Percentiles rank a stretch among this genome's conserved stretches.
These are phyloP conservation scores for Ciconia nigra DNA, from an alignment of 2,797 vertebrate species.

Conservation along the genomic window DNA sequence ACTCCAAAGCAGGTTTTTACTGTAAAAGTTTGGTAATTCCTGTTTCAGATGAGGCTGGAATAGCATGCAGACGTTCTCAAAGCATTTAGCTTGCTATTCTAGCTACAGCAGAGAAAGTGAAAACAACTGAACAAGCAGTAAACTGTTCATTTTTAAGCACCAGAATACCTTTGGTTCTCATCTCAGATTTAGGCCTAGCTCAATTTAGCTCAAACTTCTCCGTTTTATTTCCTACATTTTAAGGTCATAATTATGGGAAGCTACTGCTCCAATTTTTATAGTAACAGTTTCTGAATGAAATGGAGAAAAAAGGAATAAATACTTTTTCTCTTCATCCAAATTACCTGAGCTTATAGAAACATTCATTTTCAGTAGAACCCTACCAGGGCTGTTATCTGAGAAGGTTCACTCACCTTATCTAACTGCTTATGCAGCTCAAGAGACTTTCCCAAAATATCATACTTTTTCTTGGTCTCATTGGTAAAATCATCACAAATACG, in stretches of 20 bases:
- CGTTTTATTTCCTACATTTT: neutral
- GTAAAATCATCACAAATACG: constrained; percentile 89
- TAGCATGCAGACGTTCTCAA: neutral
- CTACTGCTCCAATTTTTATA: neutral
- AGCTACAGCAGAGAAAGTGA: neutral
- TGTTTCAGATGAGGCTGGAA: neutral
- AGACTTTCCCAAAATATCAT: constrained; percentile 86
- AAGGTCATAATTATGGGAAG: neutral
- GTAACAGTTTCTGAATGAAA: neutral
- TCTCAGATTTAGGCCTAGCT: neutral
- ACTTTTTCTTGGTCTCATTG: constrained; percentile 90
- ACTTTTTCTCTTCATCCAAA: neutral
- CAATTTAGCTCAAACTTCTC: neutral
- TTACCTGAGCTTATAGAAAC: neutral
- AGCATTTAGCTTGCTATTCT: neutral
- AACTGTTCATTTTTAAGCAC: neutral
- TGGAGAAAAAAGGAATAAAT: neutral
- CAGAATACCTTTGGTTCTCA: neutral
- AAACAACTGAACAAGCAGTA: neutral
- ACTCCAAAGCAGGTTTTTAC: neutral
- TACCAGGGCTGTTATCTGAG: neutral
- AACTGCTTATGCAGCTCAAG: constrained; percentile 87
- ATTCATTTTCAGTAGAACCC: neutral
- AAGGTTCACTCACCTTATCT: constrained; percentile 81
- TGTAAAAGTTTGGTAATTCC: neutral